A percentile compares a stretch with the other conserved stretches of the same genome.
Evolutionary conservation across 1,140 invertebrate genomes (phyloP).

Genomic region (Zaprionus taronus): DNA sequence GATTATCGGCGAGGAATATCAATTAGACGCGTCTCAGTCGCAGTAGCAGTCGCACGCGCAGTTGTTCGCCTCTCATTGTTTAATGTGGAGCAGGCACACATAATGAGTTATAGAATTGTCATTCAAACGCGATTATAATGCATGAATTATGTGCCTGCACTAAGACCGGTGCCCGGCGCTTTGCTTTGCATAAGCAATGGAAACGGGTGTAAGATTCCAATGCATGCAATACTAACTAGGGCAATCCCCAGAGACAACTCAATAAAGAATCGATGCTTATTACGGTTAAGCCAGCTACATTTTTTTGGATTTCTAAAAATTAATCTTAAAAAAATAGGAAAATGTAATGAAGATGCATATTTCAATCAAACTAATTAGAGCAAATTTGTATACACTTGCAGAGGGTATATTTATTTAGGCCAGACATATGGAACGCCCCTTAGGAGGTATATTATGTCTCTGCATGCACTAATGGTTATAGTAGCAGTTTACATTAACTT

Average conservation of each 20-base stretch:
- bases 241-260: constrained; percentile 21
- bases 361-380: neutral
- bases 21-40: constrained; percentile 54
- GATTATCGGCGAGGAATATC: constrained; percentile 72
- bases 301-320: neutral
- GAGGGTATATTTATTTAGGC: too few relatives aligned
- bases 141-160: constrained; percentile 53
- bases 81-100: constrained; percentile 68
- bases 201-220: neutral
- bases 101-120: constrained; percentile 76
- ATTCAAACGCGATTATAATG: constrained; percentile 47
- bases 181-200: constrained; percentile 53
- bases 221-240: constrained; percentile 10
- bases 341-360: neutral
- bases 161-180: constrained; percentile 35
- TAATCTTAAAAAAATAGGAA: neutral
- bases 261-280: neutral
- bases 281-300: neutral
- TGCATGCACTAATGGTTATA: too few relatives aligned
- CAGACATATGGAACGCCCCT: too few relatives aligned
- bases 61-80: constrained; percentile 49
- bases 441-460: too few relatives aligned
- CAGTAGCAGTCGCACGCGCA: neutral
- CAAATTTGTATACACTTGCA: neutral
- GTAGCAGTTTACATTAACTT: too few relatives aligned